Conservation (phyloP, 2,888 invertebrate species). For the Pristionchus japonicus region DNA sequence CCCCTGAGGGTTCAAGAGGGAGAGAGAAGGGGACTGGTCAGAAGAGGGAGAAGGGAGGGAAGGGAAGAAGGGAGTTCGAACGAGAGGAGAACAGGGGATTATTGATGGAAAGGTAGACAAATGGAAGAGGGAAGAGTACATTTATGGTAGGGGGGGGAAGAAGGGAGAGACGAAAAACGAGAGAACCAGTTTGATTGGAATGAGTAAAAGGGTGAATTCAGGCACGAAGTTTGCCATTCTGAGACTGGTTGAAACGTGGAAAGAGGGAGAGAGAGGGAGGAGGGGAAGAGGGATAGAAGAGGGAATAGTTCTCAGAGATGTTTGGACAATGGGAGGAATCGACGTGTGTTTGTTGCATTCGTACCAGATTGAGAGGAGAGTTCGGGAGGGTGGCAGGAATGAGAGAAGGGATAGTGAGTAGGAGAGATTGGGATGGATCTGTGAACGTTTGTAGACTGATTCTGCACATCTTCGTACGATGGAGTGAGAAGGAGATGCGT, state of each 20-base stretch:
- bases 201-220: not conserved
- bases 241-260: slow-evolving; percentile 40
- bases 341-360: not conserved
- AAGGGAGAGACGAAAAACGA: not conserved
- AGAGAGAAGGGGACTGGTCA: slow-evolving; percentile 25
- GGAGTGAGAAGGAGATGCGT: not conserved
- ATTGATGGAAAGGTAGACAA: not conserved
- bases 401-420: not conserved
- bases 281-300: not conserved
- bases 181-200: slow-evolving; percentile 18
- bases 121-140: slow-evolving; percentile 17
- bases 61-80: not conserved
- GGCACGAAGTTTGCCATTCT: slow-evolving; percentile 25
- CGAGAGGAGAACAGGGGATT: not conserved
- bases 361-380: slow-evolving; percentile 6
- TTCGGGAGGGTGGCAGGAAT: not conserved
- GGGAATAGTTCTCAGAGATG: not conserved
- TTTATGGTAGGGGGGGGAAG: slow-evolving; percentile 17
- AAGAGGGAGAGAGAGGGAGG: slow-evolving; percentile 5
- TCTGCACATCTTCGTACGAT: not conserved
- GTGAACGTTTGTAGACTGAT: not conserved
- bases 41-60: not conserved
- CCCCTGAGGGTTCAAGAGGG: slow-evolving; percentile 44
- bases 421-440: not conserved
- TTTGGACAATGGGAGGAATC: not conserved